phyloP scores from a whole-genome alignment of 2,113 vertebrate species.

The Phalacrocorax pelagicus region DNA sequence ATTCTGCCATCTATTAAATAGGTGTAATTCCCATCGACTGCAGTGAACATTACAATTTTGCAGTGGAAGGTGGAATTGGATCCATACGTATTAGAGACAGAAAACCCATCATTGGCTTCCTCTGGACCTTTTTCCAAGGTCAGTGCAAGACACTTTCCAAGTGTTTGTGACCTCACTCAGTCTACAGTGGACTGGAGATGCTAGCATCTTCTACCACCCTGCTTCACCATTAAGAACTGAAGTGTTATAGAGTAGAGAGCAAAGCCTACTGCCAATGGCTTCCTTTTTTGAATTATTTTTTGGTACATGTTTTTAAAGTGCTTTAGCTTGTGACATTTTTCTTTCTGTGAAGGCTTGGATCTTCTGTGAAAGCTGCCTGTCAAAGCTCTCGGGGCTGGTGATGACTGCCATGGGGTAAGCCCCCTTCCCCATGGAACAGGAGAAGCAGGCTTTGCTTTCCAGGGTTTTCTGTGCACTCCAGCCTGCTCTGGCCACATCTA shows the following conservation, averaged over 20 bases:
- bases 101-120: not conserved
- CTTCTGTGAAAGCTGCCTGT: not conserved
- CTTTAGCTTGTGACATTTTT: not conserved
- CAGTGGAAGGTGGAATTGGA: not conserved
- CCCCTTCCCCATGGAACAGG: not conserved
- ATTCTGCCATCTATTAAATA: slow-evolving; percentile 36
- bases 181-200: not conserved
- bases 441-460: not conserved
- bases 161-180: not conserved
- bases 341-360: not conserved
- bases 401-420: not conserved
- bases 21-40: slow-evolving; percentile 40
- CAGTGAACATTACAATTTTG: not conserved
- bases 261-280: not conserved
- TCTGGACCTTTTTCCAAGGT: slow-evolving; percentile 13
- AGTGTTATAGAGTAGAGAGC: not conserved
- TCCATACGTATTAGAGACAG: not conserved
- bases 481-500: not conserved
- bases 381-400: not conserved
- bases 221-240: not conserved
- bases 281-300: not conserved
- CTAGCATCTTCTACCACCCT: not conserved
- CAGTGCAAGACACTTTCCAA: not conserved
- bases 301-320: not conserved
- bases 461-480: not conserved